A percentile compares a stretch with the other conserved stretches of the same genome.
These are phyloP conservation scores for Zaprionus nigranus DNA, from an alignment of 1,140 invertebrate genomes.

Conservation along the genomic window DNA sequence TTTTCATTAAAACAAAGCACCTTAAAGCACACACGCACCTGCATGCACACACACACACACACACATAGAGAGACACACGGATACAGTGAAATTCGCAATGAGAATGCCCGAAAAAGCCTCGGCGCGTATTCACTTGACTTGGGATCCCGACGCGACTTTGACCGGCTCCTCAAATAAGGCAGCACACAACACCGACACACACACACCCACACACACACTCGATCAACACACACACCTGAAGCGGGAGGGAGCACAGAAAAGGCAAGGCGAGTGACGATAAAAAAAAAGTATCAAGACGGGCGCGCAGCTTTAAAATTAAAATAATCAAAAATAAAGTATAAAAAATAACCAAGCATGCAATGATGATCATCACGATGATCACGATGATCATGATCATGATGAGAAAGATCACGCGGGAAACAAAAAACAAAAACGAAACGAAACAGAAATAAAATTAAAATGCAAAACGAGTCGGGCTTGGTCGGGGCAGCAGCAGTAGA, in stretches of 20 bases:
- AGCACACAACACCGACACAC: too few relatives aligned
- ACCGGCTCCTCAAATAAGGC: slow-evolving; percentile 61
- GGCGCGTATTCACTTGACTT: slow-evolving; percentile 39
- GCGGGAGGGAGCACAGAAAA: slow-evolving; percentile 43
- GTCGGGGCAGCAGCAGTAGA: slow-evolving; percentile 11
- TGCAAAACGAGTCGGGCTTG: slow-evolving; percentile 74
- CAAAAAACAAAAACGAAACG: slow-evolving; percentile 16
- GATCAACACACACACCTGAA: slow-evolving; percentile 10
- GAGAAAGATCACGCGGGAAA: slow-evolving; percentile 55
- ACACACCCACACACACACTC: slow-evolving; percentile 12
- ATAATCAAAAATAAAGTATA: slow-evolving; percentile 75
- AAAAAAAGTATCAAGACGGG: slow-evolving; percentile 60
- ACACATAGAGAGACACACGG: slow-evolving; percentile 4
- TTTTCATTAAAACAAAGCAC: slow-evolving; percentile 74
- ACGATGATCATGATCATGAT: slow-evolving; percentile 53
- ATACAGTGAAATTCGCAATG: neutral
- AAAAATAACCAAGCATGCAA: slow-evolving; percentile 65
- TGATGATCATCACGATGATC: slow-evolving; percentile 44
- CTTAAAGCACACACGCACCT: slow-evolving; percentile 34
- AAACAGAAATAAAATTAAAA: slow-evolving; percentile 68
- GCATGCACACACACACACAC: slow-evolving; percentile 23
- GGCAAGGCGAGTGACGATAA: slow-evolving; percentile 70
- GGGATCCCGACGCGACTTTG: slow-evolving; percentile 59
- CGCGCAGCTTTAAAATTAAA: slow-evolving; percentile 76
- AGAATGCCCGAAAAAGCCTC: slow-evolving; percentile 39